Evolutionary conservation across 2,113 vertebrate species (phyloP).

Genomic region (Tupaia tana): DNA sequence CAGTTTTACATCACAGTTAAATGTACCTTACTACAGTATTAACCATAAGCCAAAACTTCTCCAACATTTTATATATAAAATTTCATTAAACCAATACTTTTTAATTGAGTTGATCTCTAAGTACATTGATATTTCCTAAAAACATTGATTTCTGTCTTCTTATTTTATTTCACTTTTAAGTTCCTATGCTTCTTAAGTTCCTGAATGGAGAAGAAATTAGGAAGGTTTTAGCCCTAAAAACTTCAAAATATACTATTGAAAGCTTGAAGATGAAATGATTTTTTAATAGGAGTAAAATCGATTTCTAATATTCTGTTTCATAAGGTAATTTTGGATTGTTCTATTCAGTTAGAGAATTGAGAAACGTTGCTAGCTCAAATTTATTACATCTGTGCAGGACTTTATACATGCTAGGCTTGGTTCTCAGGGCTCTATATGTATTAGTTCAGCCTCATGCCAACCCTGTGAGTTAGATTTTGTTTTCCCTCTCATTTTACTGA

Average conservation of each 20-base stretch:
- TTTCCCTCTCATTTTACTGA: background rate
- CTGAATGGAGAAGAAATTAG: background rate
- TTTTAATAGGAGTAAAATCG: conserved; percentile 4
- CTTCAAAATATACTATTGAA: background rate
- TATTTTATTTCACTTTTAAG: background rate
- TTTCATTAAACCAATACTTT: background rate
- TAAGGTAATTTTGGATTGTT: background rate
- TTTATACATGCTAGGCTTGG: background rate
- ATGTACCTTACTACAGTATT: background rate
- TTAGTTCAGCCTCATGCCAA: background rate
- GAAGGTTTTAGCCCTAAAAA: background rate
- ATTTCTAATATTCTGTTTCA: background rate
- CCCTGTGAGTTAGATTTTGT: background rate
- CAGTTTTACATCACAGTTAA: conserved; percentile 35
- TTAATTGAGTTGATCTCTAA: background rate
- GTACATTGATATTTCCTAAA: background rate
- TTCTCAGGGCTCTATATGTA: background rate
- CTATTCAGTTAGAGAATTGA: background rate
- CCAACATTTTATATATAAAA: background rate
- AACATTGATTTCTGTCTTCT: background rate
- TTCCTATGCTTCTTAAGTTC: conserved; percentile 5
- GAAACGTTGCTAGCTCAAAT: background rate
- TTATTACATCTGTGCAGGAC: background rate
- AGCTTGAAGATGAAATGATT: background rate
- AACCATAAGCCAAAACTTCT: background rate